Evolutionary conservation across 1,140 invertebrate genomes (phyloP).

Genomic region (Drosophila kurseongensis): DNA sequence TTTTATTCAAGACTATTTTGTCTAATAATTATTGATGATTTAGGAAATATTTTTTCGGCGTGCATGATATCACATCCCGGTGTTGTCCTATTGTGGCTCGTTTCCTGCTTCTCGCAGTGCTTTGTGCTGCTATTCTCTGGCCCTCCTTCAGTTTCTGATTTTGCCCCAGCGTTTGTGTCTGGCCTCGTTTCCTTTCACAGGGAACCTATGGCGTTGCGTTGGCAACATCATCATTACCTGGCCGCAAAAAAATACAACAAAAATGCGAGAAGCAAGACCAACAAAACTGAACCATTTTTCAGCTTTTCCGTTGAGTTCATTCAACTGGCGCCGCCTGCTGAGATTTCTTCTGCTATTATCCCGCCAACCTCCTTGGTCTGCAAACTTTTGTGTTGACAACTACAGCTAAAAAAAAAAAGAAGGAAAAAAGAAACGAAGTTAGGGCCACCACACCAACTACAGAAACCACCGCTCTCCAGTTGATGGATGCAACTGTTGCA

Average conservation of each 20-base stretch:
- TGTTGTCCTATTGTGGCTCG: conserved; percentile 76
- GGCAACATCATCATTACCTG: conserved; percentile 79
- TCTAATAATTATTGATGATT: no score
- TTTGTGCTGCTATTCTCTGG: conserved; percentile 41
- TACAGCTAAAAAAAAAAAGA: conserved; percentile 18
- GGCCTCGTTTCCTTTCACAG: conserved; percentile 80
- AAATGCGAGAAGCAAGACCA: conserved; percentile 14
- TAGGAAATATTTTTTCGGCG: neutral
- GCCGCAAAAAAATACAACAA: conserved; percentile 32
- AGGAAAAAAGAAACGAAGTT: conserved; percentile 43
- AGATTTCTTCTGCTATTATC: conserved; percentile 56
- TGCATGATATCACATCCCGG: conserved; percentile 43
- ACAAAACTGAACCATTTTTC: conserved; percentile 70
- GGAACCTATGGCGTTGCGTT: conserved; percentile 38
- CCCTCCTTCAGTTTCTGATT: conserved; percentile 38
- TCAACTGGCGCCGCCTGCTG: conserved; percentile 76
- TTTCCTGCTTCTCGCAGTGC: conserved; percentile 66
- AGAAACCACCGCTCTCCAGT: conserved; percentile 53
- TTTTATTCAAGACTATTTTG: no score
- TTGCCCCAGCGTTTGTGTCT: conserved; percentile 38
- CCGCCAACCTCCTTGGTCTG: conserved; percentile 22
- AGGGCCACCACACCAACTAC: conserved; percentile 41
- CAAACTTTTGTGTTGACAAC: conserved; percentile 70
- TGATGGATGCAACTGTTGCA: conserved; percentile 74
- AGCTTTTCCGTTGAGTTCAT: conserved; percentile 69